Percentiles rank a stretch among this genome's conserved stretches.
Conservation (phyloP, 1,140 invertebrate species). For the Drosophila novamexicana region DNA sequence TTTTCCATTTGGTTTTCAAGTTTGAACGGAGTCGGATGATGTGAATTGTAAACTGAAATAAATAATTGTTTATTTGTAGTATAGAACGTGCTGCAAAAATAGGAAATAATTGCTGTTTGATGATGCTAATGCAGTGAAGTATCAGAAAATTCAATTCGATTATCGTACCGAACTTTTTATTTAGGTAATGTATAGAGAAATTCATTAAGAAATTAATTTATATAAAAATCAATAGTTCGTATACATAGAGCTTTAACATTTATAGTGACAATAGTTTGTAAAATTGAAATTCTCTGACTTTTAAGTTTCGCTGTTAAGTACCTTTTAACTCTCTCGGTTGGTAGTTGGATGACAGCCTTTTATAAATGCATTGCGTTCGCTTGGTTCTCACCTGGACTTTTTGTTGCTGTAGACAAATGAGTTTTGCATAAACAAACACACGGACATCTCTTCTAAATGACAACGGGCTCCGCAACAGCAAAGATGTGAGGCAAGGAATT, state of each 20-base stretch:
- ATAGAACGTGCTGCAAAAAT: not conserved
- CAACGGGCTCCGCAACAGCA: not conserved
- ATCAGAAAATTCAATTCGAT: not conserved
- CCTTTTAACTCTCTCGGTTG: constrained; percentile 1
- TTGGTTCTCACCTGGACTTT: constrained; percentile 24
- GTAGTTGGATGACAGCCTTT: constrained; percentile 32
- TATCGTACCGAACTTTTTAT: no score
- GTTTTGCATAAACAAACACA: constrained; percentile 70
- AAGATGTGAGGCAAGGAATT: constrained; percentile 7
- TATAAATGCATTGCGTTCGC: constrained; percentile 62
- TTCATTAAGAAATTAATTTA: no score
- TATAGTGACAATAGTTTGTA: not conserved
- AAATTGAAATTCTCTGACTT: constrained; percentile 1
- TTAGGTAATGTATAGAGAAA: no score
- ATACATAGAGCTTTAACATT: not conserved
- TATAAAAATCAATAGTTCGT: no score
- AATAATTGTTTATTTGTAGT: not conserved
- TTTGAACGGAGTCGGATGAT: not conserved
- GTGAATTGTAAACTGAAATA: not conserved
- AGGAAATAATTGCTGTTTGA: constrained; percentile 22
- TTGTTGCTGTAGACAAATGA: constrained; percentile 60
- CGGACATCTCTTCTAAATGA: constrained; percentile 19
- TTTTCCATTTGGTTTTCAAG: not conserved
- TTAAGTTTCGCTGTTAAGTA: not conserved
- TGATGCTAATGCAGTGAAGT: not conserved